Evolutionary conservation across 1,140 invertebrate genomes (phyloP), one percentile per base, ranked within the genome.

Genomic region (Apocrypta bakeri): DNA sequence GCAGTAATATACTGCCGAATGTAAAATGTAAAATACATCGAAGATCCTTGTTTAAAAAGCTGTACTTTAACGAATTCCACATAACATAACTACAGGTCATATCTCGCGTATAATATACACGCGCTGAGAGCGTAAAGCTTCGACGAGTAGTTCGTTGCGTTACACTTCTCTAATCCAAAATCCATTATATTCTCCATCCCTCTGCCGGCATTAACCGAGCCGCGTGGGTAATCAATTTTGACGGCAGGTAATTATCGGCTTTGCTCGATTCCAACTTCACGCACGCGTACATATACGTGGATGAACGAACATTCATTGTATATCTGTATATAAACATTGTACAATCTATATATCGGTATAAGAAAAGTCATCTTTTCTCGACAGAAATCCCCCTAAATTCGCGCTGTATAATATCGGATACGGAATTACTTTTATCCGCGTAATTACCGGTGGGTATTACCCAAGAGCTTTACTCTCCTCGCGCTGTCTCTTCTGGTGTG

Each of bases 201-300:
- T 81, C 48, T 81, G 69, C 48, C 42, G 31, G 40, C 63, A 61
- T 82, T 83, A 83, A 83, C 73, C 80, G 79, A 84, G 56, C 83
- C 64, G 27, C 64, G 25, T 37, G 74, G 76, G 77, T 85, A 85
- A 85, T 85, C 83, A 85, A 85, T 85, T 85, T 84, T 78, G 75
- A 72, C 77, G 76, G 27, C 29, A 64, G 79, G 76, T 84, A 82
- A 85, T 85, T 85, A 85, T 85, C 74, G 80, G 76, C 79, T 83
- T 84, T 83, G 79, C 74, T 63, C 33, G 9, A 24, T 66, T 25
- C 63, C 9, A 27, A 8, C 63, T 29, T 21, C 63, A 25, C 25
- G 6, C 25, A 29, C 7, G 1, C 33, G 12, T 8, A 72, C 71
- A 72, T 7, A 72, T 7, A 42, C 21, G 12, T 31, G 29, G 14